Percentiles rank a stretch among this genome's conserved stretches.
These are phyloP conservation scores for Sitta europaea DNA, from an alignment of 2,113 vertebrate species.

Conservation along the genomic window DNA sequence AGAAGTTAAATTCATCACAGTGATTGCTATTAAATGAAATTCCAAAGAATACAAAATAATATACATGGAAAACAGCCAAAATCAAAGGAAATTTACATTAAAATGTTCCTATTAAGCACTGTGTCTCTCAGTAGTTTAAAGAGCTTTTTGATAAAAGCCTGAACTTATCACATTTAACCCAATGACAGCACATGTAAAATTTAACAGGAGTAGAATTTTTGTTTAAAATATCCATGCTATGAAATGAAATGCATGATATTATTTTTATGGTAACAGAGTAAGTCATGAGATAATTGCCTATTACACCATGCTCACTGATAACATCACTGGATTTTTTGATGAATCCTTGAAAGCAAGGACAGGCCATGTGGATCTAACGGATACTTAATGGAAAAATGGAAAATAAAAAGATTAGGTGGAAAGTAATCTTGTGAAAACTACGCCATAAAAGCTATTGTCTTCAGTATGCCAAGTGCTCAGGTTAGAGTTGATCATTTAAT, in stretches of 20 bases:
- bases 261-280: neutral
- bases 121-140: neutral
- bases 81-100: neutral
- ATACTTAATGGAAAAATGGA: neutral
- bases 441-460: neutral
- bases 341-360: neutral
- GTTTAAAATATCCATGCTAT: neutral
- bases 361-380: fast-evolving
- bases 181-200: neutral
- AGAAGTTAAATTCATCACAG: neutral
- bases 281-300: neutral
- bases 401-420: neutral
- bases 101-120: neutral
- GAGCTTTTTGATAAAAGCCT: neutral
- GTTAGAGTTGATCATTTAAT: neutral
- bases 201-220: neutral
- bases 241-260: neutral
- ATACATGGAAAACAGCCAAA: neutral
- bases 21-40: conserved; percentile 11
- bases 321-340: neutral
- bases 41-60: neutral
- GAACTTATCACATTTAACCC: neutral
- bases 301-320: neutral
- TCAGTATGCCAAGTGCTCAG: neutral
- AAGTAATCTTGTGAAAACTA: neutral